A percentile compares a stretch with the other conserved stretches of the same genome.
phyloP scores from a whole-genome alignment of 2,888 invertebrate genomes.

The Rhingia rostrata region DNA sequence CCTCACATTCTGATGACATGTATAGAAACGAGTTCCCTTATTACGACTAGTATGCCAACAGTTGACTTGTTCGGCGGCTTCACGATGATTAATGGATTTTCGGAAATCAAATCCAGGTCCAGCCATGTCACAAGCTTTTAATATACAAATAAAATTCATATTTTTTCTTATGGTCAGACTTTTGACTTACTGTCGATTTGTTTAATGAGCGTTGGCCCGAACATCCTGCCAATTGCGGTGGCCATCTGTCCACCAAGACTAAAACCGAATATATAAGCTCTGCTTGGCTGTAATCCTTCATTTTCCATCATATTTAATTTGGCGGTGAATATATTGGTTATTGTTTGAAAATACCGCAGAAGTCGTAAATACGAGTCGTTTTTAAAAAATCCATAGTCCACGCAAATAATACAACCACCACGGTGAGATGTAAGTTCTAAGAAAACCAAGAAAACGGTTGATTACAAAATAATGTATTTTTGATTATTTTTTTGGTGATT shows the following conservation, averaged over 20 bases:
- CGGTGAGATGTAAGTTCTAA: conserved; percentile 80
- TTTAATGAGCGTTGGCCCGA: conserved; percentile 77
- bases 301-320: conserved; percentile 77
- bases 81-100: conserved; percentile 77
- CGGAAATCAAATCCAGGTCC: conserved; percentile 81
- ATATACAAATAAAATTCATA: background rate
- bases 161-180: background rate
- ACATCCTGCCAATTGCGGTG: conserved; percentile 78
- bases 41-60: conserved; percentile 81
- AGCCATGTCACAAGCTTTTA: conserved; percentile 81
- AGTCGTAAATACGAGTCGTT: conserved; percentile 79
- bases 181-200: conserved; percentile 80
- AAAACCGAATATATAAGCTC: conserved; percentile 81
- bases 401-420: conserved; percentile 81
- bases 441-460: conserved; percentile 73
- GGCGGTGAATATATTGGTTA: conserved; percentile 77
- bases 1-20: conserved; percentile 81
- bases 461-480: background rate
- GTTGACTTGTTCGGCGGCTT: conserved; percentile 80
- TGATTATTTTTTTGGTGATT: background rate
- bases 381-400: conserved; percentile 80
- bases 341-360: conserved; percentile 77
- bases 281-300: conserved; percentile 78
- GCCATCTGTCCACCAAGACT: conserved; percentile 82
- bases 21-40: conserved; percentile 80